phyloP scores from a whole-genome alignment of 2,797 vertebrate genomes.

The Cercopithecus neglectus region DNA sequence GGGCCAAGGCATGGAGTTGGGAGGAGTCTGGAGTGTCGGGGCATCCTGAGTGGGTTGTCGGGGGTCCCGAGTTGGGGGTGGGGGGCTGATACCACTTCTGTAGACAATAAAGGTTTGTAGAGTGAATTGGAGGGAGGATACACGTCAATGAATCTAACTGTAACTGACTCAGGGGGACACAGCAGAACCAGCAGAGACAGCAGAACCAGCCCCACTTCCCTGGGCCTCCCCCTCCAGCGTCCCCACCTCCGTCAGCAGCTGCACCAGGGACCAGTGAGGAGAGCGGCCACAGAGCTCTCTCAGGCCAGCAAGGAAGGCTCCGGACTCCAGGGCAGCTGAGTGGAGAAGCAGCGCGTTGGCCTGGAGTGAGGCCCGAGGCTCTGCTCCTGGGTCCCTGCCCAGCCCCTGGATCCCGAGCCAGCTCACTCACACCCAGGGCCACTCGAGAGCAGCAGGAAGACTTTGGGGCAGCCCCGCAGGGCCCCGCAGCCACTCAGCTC shows the following conservation, averaged over 20 bases:
- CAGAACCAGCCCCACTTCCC: background rate
- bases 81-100: too few relatives aligned
- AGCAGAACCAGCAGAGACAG: background rate
- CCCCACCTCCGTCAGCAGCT: slow-evolving; percentile 65
- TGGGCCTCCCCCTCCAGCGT: background rate
- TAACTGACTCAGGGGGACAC: background rate
- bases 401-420: background rate
- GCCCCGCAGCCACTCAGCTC: slow-evolving; percentile 52
- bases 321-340: background rate
- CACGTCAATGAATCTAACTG: background rate
- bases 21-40: background rate
- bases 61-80: background rate
- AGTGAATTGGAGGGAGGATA: background rate
- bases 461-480: slow-evolving; percentile 58
- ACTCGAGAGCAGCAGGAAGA: slow-evolving; percentile 59
- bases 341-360: background rate
- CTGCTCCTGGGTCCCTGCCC: background rate
- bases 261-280: slow-evolving; percentile 56
- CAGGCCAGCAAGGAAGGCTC: slow-evolving; percentile 32
- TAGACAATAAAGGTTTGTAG: background rate
- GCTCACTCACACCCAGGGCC: slow-evolving; percentile 43
- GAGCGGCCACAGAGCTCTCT: background rate
- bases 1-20: background rate
- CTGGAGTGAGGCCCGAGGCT: background rate
- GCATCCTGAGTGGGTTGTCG: too few relatives aligned